Conservation (phyloP, 1,140 invertebrate species). For the Saxidomus purpurata region DNA sequence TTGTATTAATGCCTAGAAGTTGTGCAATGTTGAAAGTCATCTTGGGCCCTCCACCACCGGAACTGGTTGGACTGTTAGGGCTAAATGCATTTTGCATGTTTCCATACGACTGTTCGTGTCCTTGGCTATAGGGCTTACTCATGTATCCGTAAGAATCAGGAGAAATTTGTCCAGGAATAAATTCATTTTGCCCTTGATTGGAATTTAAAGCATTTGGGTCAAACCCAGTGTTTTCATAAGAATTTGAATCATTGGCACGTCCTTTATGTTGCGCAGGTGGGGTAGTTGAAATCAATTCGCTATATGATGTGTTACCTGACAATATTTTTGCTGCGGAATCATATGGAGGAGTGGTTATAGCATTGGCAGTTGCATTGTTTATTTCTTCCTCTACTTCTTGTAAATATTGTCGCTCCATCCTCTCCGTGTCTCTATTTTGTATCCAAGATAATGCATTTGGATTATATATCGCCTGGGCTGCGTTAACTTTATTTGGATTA, state of each 20-base stretch:
- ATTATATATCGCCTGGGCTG: slow-evolving; percentile 19
- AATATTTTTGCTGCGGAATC: background rate
- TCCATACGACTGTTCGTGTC: background rate
- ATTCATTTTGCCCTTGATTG: slow-evolving; percentile 32
- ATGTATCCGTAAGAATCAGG: background rate
- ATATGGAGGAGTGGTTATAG: background rate
- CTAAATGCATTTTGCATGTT: background rate
- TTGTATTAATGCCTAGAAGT: background rate
- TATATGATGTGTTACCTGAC: background rate
- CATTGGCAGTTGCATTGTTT: background rate
- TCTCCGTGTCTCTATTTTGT: background rate
- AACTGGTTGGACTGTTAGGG: background rate
- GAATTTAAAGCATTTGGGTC: slow-evolving; percentile 36
- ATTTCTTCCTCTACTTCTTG: background rate
- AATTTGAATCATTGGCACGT: no score
- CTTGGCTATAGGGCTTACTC: background rate
- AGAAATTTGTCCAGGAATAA: slow-evolving; percentile 42
- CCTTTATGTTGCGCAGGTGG: no score
- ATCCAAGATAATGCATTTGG: slow-evolving; percentile 51
- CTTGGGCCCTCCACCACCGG: background rate
- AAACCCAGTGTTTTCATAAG: slow-evolving; percentile 1
- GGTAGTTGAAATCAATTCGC: background rate
- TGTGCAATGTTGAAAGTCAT: slow-evolving; percentile 15
- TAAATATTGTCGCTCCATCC: background rate
- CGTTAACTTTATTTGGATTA: slow-evolving; percentile 42